Evolutionary conservation across 2,888 invertebrate genomes (phyloP), one percentile per base, ranked within the genome.

Genomic region (Microplitis deprimator): DNA sequence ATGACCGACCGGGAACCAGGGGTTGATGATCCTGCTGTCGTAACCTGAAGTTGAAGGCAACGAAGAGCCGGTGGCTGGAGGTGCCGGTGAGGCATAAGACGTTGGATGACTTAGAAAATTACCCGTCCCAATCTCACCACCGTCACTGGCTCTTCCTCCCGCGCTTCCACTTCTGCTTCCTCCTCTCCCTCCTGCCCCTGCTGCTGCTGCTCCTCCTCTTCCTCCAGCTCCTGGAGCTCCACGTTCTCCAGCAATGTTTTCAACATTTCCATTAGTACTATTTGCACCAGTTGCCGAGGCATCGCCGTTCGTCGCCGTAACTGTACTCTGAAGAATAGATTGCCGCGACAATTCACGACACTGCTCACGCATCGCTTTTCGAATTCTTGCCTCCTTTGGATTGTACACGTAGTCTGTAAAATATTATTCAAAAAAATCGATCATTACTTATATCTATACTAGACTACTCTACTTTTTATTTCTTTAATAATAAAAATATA

Each of bases 371-470:
- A 92, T 91, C 71, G 92, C 92, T 86, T 93, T 93, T 77, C 92
- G 91, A 85, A 93, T 89, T 78, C 93, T 90, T 68, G 93, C 93
- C 87, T 93, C 93, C 84, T 93, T 93, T 64, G 93, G 93, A 86
- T 92, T 93, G 90, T 93, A 93, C 77, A 92, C 92, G 87, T 93
- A 93, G 89, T 92, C 92, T 92, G 90, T 10, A 90, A 87, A 8
- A 69, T 10, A 64, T 68, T 5, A 40, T 13, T 29, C 5, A 40
- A 16, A n/a, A n/a, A 17, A 8, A 68, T 73, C 17, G 50, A n/a
- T 76, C 50, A 40, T 75, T 16, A 20, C 17, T 17, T 40, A 6
- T 62, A 10, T 38, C 2, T 39, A 29, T 17, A 40, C 65, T 61
- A 50, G 13, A 10, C 50, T 50, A 10, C 13, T 13, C 50, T 50